Conservation (phyloP, 1,140 invertebrate genomes). For the Drosophila yakuba region DNA sequence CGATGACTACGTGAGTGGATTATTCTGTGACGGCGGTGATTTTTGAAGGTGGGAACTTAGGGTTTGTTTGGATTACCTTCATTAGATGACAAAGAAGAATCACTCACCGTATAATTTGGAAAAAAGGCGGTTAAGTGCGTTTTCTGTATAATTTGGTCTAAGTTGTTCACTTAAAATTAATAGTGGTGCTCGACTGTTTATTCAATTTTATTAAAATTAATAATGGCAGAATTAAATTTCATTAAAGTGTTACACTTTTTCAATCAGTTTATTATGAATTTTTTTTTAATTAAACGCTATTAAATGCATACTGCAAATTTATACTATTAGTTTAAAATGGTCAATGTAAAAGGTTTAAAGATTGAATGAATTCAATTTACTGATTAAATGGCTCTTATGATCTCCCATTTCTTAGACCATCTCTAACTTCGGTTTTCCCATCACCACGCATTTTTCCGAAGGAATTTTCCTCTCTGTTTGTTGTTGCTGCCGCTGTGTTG, state of each 20-base stretch:
- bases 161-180: neutral
- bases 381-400: too few species aligned
- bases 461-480: slow-evolving; percentile 53
- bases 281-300: too few species aligned
- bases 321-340: too few species aligned
- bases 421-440: slow-evolving; percentile 30
- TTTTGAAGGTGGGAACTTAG: slow-evolving; percentile 6
- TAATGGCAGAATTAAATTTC: too few species aligned
- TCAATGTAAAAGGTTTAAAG: too few species aligned
- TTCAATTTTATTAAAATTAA: neutral
- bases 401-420: neutral
- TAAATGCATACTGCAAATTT: too few species aligned
- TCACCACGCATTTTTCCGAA: slow-evolving; percentile 42
- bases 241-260: too few species aligned
- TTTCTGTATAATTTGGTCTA: neutral
- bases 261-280: too few species aligned
- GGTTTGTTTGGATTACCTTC: slow-evolving; percentile 6
- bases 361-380: too few species aligned
- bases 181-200: neutral
- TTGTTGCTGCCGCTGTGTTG: slow-evolving; percentile 46
- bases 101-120: neutral
- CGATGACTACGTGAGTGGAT: slow-evolving; percentile 35
- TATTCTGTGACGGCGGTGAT: slow-evolving; percentile 21
- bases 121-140: neutral
- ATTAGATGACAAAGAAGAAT: slow-evolving; percentile 8